Percentiles rank a stretch among this genome's conserved stretches.
Conservation (phyloP, 2,113 vertebrate genomes). For the Mus pahari region DNA sequence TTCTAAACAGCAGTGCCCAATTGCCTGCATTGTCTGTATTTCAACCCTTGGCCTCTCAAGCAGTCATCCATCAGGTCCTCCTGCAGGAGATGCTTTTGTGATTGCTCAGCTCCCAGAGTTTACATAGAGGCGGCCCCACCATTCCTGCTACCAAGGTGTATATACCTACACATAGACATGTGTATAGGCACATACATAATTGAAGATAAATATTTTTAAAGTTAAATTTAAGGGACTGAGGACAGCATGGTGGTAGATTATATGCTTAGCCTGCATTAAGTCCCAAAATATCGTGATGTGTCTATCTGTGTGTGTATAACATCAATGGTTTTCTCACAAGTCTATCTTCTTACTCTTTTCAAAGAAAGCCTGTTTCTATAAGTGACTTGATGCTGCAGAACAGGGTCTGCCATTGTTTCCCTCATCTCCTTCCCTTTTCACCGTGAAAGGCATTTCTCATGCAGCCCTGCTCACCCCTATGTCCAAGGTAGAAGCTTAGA, state of each 20-base stretch:
- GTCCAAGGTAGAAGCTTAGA: neutral
- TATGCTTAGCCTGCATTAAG: neutral
- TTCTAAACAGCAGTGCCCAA: too few relatives aligned
- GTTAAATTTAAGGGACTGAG: neutral
- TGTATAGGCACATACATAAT: neutral
- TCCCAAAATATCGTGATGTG: neutral
- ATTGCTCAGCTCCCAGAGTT: too few relatives aligned
- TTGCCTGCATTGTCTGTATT: too few relatives aligned
- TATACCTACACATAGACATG: neutral
- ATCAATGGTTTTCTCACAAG: neutral
- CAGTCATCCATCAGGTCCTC: too few relatives aligned
- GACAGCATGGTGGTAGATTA: neutral
- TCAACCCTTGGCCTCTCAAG: too few relatives aligned
- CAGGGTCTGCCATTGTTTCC: neutral
- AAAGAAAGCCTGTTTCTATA: conserved; percentile 3
- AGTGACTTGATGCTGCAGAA: neutral
- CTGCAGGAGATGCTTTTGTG: too few relatives aligned
- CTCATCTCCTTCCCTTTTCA: neutral
- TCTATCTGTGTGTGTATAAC: neutral
- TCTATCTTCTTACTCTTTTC: conserved; percentile 21
- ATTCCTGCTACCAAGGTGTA: neutral
- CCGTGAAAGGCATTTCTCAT: neutral
- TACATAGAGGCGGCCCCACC: too few relatives aligned
- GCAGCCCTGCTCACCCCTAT: too few relatives aligned
- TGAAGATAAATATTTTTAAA: neutral